These are phyloP conservation scores for Todiramphus saurophagus DNA, from an alignment of 2,113 vertebrate species.

Conservation along the genomic window DNA sequence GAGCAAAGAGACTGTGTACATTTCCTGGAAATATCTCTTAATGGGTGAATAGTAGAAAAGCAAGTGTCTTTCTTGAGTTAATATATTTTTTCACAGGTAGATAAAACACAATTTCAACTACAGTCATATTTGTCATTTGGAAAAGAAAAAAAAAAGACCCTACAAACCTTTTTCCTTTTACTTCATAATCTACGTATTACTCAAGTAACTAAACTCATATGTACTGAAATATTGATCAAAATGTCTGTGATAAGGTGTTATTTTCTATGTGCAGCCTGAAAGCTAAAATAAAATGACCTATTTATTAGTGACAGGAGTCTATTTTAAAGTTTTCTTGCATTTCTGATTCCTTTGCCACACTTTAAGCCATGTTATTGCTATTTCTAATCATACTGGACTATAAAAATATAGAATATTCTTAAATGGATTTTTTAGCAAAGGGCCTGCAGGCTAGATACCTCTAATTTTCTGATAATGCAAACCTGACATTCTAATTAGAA, in stretches of 20 bases:
- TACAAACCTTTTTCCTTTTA: background rate
- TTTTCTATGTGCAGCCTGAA: background rate
- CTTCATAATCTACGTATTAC: background rate
- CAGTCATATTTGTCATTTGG: background rate
- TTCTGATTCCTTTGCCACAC: background rate
- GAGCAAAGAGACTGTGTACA: background rate
- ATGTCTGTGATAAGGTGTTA: background rate
- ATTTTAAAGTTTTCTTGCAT: background rate
- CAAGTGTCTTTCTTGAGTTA: background rate
- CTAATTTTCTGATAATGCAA: constrained; percentile 16
- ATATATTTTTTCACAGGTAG: background rate
- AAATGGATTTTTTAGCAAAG: background rate
- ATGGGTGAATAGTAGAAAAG: background rate
- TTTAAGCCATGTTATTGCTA: background rate
- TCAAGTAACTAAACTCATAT: background rate
- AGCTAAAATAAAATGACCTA: background rate
- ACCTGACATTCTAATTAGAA: background rate
- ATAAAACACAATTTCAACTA: background rate
- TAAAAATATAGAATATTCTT: background rate
- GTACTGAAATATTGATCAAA: background rate
- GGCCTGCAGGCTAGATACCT: background rate
- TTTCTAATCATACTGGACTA: background rate
- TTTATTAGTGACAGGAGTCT: background rate
- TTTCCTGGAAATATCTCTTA: background rate
- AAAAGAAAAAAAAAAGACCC: background rate